phyloP scores from a whole-genome alignment of 2,113 vertebrate genomes.

The Macquaria ambigua region DNA sequence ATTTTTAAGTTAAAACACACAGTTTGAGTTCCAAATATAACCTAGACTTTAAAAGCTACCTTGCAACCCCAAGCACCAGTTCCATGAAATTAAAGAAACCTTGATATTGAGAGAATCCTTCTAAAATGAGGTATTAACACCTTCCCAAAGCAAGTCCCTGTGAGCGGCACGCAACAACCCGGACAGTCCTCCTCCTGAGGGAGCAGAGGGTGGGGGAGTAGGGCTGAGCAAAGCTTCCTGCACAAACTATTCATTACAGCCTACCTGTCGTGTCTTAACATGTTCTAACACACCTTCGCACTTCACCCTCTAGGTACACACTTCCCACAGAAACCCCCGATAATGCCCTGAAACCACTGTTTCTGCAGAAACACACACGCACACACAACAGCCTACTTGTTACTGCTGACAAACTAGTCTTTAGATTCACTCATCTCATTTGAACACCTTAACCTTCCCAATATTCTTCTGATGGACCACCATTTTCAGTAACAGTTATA shows the following conservation, averaged over 20 bases:
- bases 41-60: neutral
- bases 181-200: neutral
- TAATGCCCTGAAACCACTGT: conserved; percentile 17
- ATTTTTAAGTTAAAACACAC: neutral
- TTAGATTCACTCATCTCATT: neutral
- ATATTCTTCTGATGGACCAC: neutral
- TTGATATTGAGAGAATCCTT: neutral
- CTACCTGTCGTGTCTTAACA: conserved; percentile 21
- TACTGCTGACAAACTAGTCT: neutral
- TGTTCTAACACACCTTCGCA: conserved; percentile 17
- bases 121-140: neutral
- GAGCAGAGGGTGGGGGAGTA: neutral
- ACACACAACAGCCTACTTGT: neutral
- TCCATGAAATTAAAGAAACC: neutral
- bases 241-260: conserved; percentile 39
- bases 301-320: neutral
- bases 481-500: neutral
- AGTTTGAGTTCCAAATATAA: neutral
- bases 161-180: neutral
- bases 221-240: conserved; percentile 12
- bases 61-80: neutral
- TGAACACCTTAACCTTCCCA: neutral
- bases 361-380: neutral
- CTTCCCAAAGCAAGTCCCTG: neutral
- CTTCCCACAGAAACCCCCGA: neutral